A percentile compares a stretch with the other conserved stretches of the same genome.
phyloP scores from a whole-genome alignment of 2,113 vertebrate species.

The Clupea harengus region DNA sequence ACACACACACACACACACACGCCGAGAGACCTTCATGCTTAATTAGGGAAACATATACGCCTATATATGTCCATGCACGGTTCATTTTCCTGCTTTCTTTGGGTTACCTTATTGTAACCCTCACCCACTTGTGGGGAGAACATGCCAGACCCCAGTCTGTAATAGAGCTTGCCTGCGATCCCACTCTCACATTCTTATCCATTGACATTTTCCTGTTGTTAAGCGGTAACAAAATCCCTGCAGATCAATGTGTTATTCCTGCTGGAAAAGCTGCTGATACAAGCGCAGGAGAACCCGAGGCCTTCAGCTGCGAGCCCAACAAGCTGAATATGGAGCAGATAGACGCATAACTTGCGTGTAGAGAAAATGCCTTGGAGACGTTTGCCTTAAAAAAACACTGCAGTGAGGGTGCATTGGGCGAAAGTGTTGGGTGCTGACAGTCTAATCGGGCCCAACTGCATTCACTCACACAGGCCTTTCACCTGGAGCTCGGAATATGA shows the following conservation, averaged over 20 bases:
- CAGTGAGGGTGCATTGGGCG: background rate
- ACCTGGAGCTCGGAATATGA: constrained; percentile 34
- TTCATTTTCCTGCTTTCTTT: constrained; percentile 33
- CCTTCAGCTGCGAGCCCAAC: background rate
- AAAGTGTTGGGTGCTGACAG: constrained; percentile 20
- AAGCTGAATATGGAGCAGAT: background rate
- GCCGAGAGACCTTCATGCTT: constrained; percentile 38
- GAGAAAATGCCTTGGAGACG: background rate
- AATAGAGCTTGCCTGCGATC: constrained; percentile 72
- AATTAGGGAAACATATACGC: constrained; percentile 48
- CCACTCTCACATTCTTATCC: constrained; percentile 72
- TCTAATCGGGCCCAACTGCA: constrained; percentile 46
- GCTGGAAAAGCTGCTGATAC: constrained; percentile 14
- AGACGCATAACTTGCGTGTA: background rate
- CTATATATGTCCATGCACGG: constrained; percentile 11
- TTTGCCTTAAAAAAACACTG: background rate
- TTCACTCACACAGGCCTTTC: constrained; percentile 30
- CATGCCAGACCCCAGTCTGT: constrained; percentile 75
- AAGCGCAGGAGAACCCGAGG: background rate
- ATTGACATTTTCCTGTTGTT: constrained; percentile 78
- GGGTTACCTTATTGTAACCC: constrained; percentile 70
- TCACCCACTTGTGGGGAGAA: constrained; percentile 60
- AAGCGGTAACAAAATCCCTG: constrained; percentile 71
- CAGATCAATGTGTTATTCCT: constrained; percentile 49
- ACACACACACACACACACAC: constrained; percentile 6